Base-by-base conservation (phyloP, 2,888 invertebrate genomes). In the Mesorhabditis sp. region DNA sequence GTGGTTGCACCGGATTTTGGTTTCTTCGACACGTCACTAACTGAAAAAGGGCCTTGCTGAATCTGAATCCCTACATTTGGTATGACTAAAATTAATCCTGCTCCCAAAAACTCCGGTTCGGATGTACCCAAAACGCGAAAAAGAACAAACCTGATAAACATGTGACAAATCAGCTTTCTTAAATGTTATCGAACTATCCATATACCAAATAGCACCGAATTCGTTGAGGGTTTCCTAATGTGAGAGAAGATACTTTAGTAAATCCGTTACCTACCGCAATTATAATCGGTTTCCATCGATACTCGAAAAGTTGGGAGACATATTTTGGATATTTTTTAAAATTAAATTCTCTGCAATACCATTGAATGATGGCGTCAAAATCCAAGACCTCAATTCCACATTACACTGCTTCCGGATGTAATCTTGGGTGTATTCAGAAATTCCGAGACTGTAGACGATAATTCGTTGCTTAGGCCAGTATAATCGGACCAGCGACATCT, bases 191-290 rank as follows among this genome's bases (percentile, higher is more conserved):
- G 58, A 50, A 50, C 58, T 50, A n/a, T 50, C 58, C 58, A 50
- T 50, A 50, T 50, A 50, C 58, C 58, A 50, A 50, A 50, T 50
- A n/a, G 58, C 58, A n/a, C 58, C 58, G 58, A 50, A 50, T 50
- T 50, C 1, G 7, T 50, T 50, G 10, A 50, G n/a, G 7, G 58
- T 50, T 50, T 50, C 58, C 58, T 50, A n/a, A 50, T 28, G 1
- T 28, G 28, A 28, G 28, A 28, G 28, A 28, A 28, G 28, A 28
- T 28, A 28, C 28, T 50, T 50, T 50, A n/a, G 7, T 50, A 50
- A 13, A 50, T n/a, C n/a, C n/a, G 7, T 50, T n/a, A 10, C 58
- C n/a, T 50, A 50, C 58, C 58, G 58, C 58, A n/a, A 50, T 50
- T n/a, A 50, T n/a, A 50, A 50, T 50, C 58, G 58, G 58, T 50